Conservation (phyloP, 2,113 vertebrate genomes). For the Leptobrachium ailaonicum region DNA sequence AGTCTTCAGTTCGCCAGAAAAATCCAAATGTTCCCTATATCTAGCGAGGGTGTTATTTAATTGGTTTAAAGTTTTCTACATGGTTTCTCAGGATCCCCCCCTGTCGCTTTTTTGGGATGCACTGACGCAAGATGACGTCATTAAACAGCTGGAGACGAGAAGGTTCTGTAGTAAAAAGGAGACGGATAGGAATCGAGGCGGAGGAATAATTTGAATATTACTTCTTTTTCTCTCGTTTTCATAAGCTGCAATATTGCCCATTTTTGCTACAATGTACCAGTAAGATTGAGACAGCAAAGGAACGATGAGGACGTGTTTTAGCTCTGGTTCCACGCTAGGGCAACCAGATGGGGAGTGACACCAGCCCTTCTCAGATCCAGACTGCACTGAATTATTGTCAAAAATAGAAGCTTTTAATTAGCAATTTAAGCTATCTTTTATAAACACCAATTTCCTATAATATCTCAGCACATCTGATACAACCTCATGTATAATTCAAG, state of each 20-base stretch:
- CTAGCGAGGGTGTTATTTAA: background rate
- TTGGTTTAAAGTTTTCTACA: background rate
- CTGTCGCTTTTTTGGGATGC: background rate
- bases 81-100: background rate
- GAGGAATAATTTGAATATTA: background rate
- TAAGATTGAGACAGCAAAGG: background rate
- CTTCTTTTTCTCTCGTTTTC: too few relatives aligned
- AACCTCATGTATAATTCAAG: conserved; percentile 74
- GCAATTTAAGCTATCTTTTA: conserved; percentile 70
- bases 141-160: background rate
- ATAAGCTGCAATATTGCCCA: too few relatives aligned
- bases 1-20: too few relatives aligned
- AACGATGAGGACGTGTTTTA: too few relatives aligned
- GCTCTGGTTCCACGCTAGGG: background rate
- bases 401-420: conserved; percentile 68
- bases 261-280: too few relatives aligned
- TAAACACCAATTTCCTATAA: conserved; percentile 73
- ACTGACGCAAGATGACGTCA: conserved; percentile 1
- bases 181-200: background rate
- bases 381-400: conserved; percentile 67
- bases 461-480: conserved; percentile 69
- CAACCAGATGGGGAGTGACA: background rate
- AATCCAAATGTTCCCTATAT: too few relatives aligned
- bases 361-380: conserved; percentile 58
- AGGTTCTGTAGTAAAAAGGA: background rate